Evolutionary conservation across 1,140 invertebrate genomes (phyloP).

Genomic region (Reticulitermes speratus): DNA sequence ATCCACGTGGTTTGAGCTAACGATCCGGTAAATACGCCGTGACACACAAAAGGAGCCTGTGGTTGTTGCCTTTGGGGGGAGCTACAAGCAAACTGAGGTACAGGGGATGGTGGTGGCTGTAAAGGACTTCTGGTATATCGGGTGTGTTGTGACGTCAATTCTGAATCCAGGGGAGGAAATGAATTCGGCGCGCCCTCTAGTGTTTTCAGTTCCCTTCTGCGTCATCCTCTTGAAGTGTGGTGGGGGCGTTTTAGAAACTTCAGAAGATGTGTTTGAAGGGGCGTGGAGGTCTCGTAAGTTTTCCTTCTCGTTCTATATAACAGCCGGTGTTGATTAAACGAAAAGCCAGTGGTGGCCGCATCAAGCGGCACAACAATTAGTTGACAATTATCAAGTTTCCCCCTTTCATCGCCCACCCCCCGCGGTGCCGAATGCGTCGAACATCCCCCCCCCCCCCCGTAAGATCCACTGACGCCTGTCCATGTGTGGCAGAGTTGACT

Average conservation of each 20-base stretch:
- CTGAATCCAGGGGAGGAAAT: slow-evolving; percentile 6
- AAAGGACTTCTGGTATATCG: not conserved
- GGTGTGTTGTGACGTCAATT: not conserved
- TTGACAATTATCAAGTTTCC: not conserved
- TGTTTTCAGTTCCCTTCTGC: not conserved
- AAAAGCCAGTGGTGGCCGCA: not conserved
- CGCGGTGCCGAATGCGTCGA: not conserved
- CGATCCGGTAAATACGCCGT: not conserved
- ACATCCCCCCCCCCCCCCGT: not conserved
- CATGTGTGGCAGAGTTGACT: not conserved
- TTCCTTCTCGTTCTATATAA: not conserved
- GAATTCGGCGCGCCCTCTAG: slow-evolving; percentile 4
- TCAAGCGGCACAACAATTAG: slow-evolving; percentile 2
- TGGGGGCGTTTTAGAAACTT: not conserved
- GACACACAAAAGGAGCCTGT: too few relatives aligned
- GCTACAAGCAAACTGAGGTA: too few relatives aligned
- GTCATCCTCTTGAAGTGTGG: not conserved
- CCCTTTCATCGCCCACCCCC: not conserved
- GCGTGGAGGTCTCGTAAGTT: not conserved
- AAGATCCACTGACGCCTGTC: too few relatives aligned
- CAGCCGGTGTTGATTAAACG: slow-evolving; percentile 3
- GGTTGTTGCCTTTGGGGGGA: too few relatives aligned
- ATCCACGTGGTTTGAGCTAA: not conserved
- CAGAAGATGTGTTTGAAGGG: not conserved
- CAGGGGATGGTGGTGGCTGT: not conserved